Evolutionary conservation across 2,113 vertebrate genomes (phyloP).

Genomic region (Clinocottus analis): DNA sequence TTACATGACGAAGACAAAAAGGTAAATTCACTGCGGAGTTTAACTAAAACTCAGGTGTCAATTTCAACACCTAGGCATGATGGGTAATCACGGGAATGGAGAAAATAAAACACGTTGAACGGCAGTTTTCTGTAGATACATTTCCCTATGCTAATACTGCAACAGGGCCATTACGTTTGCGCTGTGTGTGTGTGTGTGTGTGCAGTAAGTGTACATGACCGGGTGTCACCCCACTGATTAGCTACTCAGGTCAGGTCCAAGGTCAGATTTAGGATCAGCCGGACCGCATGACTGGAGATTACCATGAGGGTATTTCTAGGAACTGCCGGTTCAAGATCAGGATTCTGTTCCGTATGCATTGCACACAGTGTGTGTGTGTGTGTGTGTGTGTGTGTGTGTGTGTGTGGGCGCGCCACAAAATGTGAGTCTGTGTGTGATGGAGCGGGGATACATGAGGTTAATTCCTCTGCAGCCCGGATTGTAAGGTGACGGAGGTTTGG

Average conservation of each 20-base stretch:
- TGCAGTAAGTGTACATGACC: background rate
- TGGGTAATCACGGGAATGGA: no score
- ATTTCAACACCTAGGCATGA: no score
- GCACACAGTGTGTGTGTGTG: background rate
- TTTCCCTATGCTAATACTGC: no score
- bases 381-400: conserved; percentile 4
- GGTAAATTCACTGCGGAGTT: no score
- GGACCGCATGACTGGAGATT: conserved; percentile 11
- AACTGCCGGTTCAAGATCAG: conserved; percentile 24
- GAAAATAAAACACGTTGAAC: no score
- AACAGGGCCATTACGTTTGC: no score
- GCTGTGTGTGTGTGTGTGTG: background rate
- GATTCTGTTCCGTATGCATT: background rate
- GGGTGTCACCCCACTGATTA: conserved; percentile 5
- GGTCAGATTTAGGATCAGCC: conserved; percentile 11
- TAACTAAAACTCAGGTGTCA: no score
- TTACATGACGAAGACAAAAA: no score
- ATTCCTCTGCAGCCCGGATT: conserved; percentile 53
- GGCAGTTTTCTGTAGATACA: background rate
- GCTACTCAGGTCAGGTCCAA: conserved; percentile 1
- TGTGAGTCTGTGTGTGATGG: background rate
- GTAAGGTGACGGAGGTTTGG: conserved; percentile 44
- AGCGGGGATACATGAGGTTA: conserved; percentile 57
- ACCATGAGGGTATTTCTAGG: background rate
- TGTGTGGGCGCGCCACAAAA: background rate